phyloP scores from a whole-genome alignment of 2,113 vertebrate genomes.

The Acrocephalus arundinaceus region DNA sequence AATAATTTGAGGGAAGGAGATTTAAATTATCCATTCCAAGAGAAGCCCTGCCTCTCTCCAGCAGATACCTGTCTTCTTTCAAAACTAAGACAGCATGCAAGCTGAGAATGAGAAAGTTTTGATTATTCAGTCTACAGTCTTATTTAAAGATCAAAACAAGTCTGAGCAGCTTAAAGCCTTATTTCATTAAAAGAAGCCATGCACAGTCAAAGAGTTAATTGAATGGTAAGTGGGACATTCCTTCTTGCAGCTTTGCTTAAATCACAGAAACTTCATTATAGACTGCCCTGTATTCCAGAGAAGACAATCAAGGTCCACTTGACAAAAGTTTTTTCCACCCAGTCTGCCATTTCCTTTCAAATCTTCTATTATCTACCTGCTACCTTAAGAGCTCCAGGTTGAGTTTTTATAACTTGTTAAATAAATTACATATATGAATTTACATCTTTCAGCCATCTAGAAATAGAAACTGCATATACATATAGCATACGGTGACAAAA shows the following conservation, averaged over 20 bases:
- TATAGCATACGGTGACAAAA: rapidly evolving
- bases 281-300: not conserved
- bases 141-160: constrained; percentile 43
- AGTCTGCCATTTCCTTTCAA: not conserved
- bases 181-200: constrained; percentile 8
- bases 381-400: not conserved
- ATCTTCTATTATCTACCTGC: not conserved
- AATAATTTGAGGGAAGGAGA: no score
- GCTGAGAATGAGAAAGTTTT: constrained; percentile 9
- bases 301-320: not conserved
- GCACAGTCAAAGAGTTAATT: not conserved
- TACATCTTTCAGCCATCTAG: not conserved
- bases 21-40: no score
- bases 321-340: not conserved
- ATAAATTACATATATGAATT: not conserved
- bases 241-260: not conserved
- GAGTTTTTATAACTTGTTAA: not conserved
- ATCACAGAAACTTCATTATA: not conserved
- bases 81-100: no score
- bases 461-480: not conserved
- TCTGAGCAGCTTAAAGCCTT: not conserved
- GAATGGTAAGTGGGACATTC: not conserved
- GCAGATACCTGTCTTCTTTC: no score
- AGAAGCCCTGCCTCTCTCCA: no score
- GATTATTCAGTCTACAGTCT: not conserved